Evolutionary conservation across 2,888 invertebrate species (phyloP).

Genomic region (Ramazzottius varieornatus): DNA sequence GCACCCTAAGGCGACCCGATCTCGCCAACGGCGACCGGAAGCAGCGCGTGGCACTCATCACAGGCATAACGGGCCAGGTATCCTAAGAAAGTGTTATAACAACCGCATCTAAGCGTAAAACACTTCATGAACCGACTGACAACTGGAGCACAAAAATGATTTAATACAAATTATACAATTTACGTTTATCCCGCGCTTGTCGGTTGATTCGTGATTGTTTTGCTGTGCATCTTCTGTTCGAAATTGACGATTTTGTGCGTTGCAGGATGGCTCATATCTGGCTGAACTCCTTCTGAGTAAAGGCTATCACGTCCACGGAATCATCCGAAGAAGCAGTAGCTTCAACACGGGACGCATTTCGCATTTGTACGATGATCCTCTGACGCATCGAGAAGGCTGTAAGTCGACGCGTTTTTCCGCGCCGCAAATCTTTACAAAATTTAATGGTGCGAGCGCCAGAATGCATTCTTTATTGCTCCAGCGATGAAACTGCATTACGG

Average conservation of each 20-base stretch:
- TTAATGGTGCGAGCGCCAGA: no score
- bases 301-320: constrained; percentile 78
- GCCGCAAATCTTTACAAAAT: constrained; percentile 1
- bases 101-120: no score
- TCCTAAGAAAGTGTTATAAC: no score
- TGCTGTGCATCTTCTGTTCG: no score
- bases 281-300: constrained; percentile 73
- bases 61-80: constrained; percentile 94
- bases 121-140: no score
- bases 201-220: no score
- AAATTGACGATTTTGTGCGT: no score
- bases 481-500: constrained; percentile 83
- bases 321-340: constrained; percentile 69
- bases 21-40: neutral
- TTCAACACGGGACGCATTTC: constrained; percentile 90
- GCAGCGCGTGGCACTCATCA: constrained; percentile 48
- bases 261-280: constrained; percentile 84
- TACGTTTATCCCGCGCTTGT: no score
- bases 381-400: constrained; percentile 42
- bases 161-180: no score
- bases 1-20: no score
- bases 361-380: constrained; percentile 72
- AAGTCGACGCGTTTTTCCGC: constrained; percentile 12
- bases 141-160: no score
- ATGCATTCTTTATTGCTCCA: constrained; percentile 12